phyloP scores from a whole-genome alignment of 2,888 invertebrate genomes.

The Lycaena phlaeas region DNA sequence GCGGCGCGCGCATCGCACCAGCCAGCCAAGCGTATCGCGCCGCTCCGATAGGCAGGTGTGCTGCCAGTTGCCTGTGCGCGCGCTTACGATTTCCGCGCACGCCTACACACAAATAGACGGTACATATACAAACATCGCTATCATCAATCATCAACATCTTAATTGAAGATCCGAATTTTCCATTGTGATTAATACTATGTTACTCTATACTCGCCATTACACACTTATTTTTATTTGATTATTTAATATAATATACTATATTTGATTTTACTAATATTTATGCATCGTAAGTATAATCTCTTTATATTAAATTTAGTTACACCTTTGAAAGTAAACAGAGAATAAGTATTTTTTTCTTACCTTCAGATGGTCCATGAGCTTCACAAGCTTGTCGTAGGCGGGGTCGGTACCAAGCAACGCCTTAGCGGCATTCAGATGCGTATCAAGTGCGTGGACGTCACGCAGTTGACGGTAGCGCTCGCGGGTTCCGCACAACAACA shows the following conservation, averaged over 20 bases:
- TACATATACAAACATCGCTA: background rate
- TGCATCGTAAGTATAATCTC: too few species aligned
- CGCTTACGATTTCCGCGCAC: conserved; percentile 92
- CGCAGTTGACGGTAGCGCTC: conserved; percentile 95
- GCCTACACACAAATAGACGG: conserved; percentile 55
- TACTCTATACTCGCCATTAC: too few species aligned
- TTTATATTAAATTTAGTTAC: too few species aligned
- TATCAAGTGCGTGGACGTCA: conserved; percentile 93
- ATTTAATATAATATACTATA: too few species aligned
- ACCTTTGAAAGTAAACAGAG: too few species aligned
- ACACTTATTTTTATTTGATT: too few species aligned
- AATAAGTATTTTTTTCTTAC: too few species aligned
- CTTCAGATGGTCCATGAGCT: conserved; percentile 94
- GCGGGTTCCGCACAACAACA: conserved; percentile 95
- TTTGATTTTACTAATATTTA: too few species aligned
- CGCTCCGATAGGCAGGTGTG: conserved; percentile 84
- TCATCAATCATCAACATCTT: too few species aligned
- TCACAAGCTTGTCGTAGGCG: conserved; percentile 92
- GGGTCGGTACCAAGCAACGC: conserved; percentile 66
- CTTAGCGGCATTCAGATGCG: conserved; percentile 84
- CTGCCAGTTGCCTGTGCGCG: conserved; percentile 96
- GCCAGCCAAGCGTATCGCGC: conserved; percentile 81
- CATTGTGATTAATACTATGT: too few species aligned
- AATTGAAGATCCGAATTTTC: too few species aligned
- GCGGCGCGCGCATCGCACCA: conserved; percentile 87